Conservation (phyloP, 1,140 invertebrate species). For the Drosophila ficusphila region DNA sequence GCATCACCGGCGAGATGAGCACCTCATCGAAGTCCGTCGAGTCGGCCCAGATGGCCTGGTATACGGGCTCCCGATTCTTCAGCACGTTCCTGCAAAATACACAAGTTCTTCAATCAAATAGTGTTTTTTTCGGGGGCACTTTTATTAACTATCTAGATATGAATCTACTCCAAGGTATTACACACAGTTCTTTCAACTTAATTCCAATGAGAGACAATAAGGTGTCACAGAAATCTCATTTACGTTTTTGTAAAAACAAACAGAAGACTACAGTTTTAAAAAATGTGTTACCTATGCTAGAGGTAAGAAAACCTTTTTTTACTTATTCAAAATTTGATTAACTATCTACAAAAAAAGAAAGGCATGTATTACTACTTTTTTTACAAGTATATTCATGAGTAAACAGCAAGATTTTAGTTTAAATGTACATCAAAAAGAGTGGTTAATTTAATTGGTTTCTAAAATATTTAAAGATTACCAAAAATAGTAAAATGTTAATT, state of each 20-base stretch:
- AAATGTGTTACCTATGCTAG: too few relatives aligned
- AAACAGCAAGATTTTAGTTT: neutral
- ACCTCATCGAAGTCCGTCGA: slow-evolving; percentile 96
- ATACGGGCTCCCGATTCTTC: slow-evolving; percentile 91
- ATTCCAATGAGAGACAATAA: neutral
- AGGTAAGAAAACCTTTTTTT: too few relatives aligned
- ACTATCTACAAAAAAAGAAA: neutral
- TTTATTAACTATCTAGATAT: neutral
- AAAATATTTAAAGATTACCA: too few relatives aligned
- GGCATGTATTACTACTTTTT: neutral
- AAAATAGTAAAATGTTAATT: too few relatives aligned
- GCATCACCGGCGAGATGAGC: slow-evolving; percentile 95
- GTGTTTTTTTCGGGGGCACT: neutral
- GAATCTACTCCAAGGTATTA: slow-evolving; percentile 4
- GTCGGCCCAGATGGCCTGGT: slow-evolving; percentile 95
- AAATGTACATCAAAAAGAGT: neutral
- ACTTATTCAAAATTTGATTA: too few relatives aligned
- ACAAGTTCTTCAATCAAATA: neutral
- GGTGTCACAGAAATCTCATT: neutral
- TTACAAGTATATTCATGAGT: too few relatives aligned
- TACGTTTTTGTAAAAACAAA: too few relatives aligned
- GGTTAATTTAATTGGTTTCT: too few relatives aligned
- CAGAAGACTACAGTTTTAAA: too few relatives aligned
- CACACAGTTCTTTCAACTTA: neutral
- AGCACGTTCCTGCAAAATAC: slow-evolving; percentile 87